phyloP scores from a whole-genome alignment of 2,888 invertebrate species.

The Synanthedon andrenaeformis region DNA sequence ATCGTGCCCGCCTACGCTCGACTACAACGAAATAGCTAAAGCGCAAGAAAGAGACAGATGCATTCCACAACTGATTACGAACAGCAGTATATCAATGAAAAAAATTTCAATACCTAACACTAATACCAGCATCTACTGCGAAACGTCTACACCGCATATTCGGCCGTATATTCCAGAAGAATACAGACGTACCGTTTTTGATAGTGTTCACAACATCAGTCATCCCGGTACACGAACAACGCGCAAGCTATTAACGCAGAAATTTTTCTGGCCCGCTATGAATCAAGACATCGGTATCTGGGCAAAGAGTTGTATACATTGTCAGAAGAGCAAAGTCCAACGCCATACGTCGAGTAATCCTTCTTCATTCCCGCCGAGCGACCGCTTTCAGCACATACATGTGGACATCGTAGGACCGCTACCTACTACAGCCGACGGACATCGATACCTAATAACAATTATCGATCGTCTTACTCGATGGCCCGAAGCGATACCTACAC shows the following conservation, averaged over 20 bases:
- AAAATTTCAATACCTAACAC: no score
- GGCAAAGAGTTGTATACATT: constrained; percentile 1
- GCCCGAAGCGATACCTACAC: not conserved
- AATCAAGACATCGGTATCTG: constrained; percentile 2
- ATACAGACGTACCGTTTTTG: not conserved
- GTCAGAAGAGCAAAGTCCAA: constrained; percentile 4
- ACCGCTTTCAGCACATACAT: constrained; percentile 5
- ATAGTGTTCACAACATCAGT: no score
- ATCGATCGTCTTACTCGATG: not conserved
- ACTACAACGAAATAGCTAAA: no score
- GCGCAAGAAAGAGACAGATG: no score
- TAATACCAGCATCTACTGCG: no score
- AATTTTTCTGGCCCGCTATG: constrained; percentile 1
- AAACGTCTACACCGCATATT: no score
- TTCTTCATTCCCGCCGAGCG: constrained; percentile 1
- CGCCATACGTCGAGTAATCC: constrained; percentile 2
- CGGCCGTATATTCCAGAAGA: no score
- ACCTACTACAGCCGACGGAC: not conserved
- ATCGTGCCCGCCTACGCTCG: no score
- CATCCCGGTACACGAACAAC: no score
- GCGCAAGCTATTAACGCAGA: not conserved
- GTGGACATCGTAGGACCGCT: constrained; percentile 2
- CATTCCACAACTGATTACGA: no score
- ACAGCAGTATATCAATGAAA: no score
- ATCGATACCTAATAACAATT: not conserved